Evolutionary conservation across 2,113 vertebrate genomes (phyloP).

Genomic region (Gallinago undulata): DNA sequence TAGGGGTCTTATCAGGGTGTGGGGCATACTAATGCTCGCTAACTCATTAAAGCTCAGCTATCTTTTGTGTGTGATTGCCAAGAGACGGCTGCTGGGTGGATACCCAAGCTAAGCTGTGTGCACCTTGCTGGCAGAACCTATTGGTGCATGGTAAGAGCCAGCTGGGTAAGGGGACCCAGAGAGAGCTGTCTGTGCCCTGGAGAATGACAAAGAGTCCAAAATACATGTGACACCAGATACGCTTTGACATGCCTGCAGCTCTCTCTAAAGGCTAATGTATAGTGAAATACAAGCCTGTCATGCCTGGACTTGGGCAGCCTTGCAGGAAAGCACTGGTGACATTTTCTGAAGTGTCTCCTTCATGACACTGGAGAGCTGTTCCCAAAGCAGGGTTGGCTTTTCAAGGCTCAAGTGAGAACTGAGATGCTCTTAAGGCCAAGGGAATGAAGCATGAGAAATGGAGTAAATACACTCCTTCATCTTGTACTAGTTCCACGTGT

Average conservation of each 20-base stretch:
- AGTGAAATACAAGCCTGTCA: background rate
- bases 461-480: background rate
- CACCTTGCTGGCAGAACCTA: background rate
- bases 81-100: background rate
- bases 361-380: background rate
- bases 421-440: background rate
- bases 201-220: background rate
- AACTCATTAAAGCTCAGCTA: background rate
- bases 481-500: background rate
- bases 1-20: background rate
- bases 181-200: background rate
- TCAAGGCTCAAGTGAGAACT: background rate
- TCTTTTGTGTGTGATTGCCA: background rate
- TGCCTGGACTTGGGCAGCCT: background rate
- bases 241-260: background rate
- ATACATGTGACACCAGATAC: rapidly evolving
- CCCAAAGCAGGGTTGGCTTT: background rate
- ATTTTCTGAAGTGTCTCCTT: background rate
- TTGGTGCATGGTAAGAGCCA: background rate
- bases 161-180: background rate
- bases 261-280: background rate
- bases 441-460: background rate
- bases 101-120: background rate
- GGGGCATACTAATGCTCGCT: background rate
- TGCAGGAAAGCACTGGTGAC: background rate